Percentiles rank a stretch among this genome's conserved stretches.
Conservation (phyloP, 2,113 vertebrate genomes). For the Corvus cornix region DNA sequence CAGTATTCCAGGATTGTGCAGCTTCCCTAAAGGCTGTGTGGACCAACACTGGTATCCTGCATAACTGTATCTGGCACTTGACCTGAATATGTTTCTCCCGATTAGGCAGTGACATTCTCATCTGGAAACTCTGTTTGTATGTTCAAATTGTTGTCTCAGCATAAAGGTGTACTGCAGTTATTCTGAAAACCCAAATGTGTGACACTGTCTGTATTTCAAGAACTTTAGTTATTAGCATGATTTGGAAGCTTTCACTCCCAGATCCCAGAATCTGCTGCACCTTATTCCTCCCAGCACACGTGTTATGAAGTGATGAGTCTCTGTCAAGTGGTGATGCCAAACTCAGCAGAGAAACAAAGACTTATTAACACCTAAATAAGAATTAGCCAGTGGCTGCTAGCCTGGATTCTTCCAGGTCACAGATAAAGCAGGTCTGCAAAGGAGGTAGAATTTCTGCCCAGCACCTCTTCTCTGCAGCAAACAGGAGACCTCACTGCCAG, state of each 20-base stretch:
- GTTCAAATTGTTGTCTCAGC: slow-evolving; percentile 33
- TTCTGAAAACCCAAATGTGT: slow-evolving; percentile 3
- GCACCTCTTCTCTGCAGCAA: not conserved
- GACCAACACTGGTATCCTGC: slow-evolving; percentile 18
- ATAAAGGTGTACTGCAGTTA: slow-evolving; percentile 24
- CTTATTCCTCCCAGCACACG: not conserved
- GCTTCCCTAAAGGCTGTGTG: slow-evolving; percentile 56
- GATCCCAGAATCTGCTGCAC: not conserved
- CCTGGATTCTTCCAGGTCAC: not conserved
- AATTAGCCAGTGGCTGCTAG: not conserved
- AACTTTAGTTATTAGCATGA: not conserved
- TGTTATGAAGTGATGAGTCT: not conserved
- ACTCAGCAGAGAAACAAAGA: not conserved
- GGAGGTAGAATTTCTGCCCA: not conserved
- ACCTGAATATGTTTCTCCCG: slow-evolving; percentile 73
- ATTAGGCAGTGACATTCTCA: slow-evolving; percentile 75
- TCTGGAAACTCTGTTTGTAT: slow-evolving; percentile 38
- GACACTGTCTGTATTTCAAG: not conserved
- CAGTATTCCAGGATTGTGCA: not conserved
- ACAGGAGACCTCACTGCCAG: not conserved
- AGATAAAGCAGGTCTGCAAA: not conserved
- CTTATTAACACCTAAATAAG: not conserved
- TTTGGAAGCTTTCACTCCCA: not conserved
- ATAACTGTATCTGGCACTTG: slow-evolving; percentile 72
- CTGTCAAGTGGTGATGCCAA: not conserved